Percentiles rank a stretch among this genome's conserved stretches.
These are phyloP conservation scores for Leptopilina clavipes DNA, from an alignment of 1,140 invertebrate species.

Conservation along the genomic window DNA sequence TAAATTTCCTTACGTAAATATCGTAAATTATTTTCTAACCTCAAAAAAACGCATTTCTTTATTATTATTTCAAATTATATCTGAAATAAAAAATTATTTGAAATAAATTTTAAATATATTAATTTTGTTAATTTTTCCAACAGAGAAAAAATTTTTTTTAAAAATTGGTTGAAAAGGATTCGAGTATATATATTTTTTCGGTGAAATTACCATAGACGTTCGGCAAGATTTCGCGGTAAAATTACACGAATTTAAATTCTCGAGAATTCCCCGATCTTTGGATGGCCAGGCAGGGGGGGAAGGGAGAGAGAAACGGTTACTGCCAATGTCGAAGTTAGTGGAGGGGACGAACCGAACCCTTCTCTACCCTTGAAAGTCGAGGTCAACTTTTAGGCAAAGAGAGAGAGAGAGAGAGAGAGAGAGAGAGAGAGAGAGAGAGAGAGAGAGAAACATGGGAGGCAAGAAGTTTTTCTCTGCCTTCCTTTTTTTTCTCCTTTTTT, in stretches of 20 bases:
- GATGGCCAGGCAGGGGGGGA: slow-evolving; percentile 43
- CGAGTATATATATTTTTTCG: neutral
- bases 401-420: slow-evolving; percentile 52
- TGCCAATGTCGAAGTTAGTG: slow-evolving; percentile 47
- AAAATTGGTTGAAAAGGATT: neutral
- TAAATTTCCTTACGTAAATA: too few species aligned
- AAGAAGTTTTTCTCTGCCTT: slow-evolving; percentile 43
- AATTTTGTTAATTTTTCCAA: too few species aligned
- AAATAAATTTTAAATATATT: too few species aligned
- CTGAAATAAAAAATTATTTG: too few species aligned
- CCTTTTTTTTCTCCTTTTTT: slow-evolving; percentile 40
- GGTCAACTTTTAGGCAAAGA: slow-evolving; percentile 74
- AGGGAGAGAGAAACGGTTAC: slow-evolving; percentile 50
- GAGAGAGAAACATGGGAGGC: slow-evolving; percentile 42
- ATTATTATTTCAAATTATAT: too few species aligned
- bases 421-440: slow-evolving; percentile 38
- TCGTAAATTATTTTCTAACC: too few species aligned
- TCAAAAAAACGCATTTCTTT: too few species aligned
- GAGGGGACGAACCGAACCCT: slow-evolving; percentile 50
- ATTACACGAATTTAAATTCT: slow-evolving; percentile 8
- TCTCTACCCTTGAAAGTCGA: slow-evolving; percentile 75
- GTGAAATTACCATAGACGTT: slow-evolving; percentile 39
- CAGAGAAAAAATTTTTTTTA: neutral
- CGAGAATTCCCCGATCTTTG: slow-evolving; percentile 41
- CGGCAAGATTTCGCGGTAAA: slow-evolving; percentile 3